These are phyloP conservation scores for Procambarus clarkii DNA, from an alignment of 1,140 invertebrate species.

Conservation along the genomic window DNA sequence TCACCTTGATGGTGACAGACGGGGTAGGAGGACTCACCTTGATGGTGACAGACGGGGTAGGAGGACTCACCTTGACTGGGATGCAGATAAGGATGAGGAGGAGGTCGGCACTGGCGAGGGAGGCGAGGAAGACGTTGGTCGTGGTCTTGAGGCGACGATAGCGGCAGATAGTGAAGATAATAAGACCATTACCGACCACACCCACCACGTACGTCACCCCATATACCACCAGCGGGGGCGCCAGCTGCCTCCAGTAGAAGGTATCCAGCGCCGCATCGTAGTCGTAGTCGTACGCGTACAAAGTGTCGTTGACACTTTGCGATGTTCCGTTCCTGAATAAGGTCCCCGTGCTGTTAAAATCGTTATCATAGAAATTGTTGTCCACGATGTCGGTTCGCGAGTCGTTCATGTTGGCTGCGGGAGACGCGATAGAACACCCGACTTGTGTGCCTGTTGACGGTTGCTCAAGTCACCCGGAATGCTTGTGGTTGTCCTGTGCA, in stretches of 20 bases:
- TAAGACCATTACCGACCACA: slow-evolving; percentile 36
- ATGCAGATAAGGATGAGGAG: slow-evolving; percentile 51
- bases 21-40: slow-evolving; percentile 13
- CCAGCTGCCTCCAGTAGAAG: slow-evolving; percentile 49
- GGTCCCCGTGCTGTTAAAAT: no score
- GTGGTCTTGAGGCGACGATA: slow-evolving; percentile 51
- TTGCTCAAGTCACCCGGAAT: no score
- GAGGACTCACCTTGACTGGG: slow-evolving; percentile 41
- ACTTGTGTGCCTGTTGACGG: no score
- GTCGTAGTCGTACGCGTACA: slow-evolving; percentile 36
- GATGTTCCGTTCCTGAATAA: background rate
- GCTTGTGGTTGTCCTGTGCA: no score
- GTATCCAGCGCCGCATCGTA: slow-evolving; percentile 42
- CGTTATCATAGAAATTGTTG: background rate
- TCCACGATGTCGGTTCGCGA: background rate
- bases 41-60: slow-evolving; percentile 3
- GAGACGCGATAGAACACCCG: background rate
- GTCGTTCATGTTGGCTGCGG: background rate
- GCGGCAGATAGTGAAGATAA: slow-evolving; percentile 55
- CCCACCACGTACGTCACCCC: slow-evolving; percentile 40
- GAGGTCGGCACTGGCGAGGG: slow-evolving; percentile 38
- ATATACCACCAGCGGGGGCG: slow-evolving; percentile 40
- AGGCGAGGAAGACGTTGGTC: slow-evolving; percentile 54
- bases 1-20: no score
- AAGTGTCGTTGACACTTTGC: background rate